Evolutionary conservation across 2,888 invertebrate genomes (phyloP).

Genomic region (Xylocampa areola): DNA sequence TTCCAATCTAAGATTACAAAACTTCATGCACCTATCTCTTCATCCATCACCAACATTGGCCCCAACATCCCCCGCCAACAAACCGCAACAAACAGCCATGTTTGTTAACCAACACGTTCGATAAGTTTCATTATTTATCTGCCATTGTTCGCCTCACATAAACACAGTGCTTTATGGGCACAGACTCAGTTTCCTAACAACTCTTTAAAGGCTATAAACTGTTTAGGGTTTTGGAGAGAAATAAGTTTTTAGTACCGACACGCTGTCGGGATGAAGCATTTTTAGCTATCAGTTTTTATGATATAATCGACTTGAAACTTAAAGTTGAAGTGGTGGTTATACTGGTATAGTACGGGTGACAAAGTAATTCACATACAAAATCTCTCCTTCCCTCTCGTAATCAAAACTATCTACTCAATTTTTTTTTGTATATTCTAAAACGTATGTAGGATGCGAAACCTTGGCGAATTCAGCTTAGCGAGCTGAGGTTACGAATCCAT

Average conservation of each 20-base stretch:
- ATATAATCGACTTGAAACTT: no score
- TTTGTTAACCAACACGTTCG: conserved; percentile 66
- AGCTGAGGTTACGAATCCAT: no score
- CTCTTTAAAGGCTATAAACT: conserved; percentile 76
- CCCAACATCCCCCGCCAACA: conserved; percentile 9
- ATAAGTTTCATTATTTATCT: conserved; percentile 86
- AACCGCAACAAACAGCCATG: conserved; percentile 55
- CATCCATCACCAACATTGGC: conserved; percentile 29
- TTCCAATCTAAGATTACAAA: conserved; percentile 8
- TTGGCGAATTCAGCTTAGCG: no score
- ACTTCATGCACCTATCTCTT: conserved; percentile 28
- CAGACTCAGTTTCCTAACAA: conserved; percentile 73
- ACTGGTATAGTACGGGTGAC: no score
- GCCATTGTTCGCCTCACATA: conserved; percentile 80
- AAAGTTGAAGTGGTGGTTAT: no score
- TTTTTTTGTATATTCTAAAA: no score
- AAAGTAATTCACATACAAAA: no score
- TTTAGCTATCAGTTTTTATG: conserved; percentile 3
- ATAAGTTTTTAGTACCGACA: conserved; percentile 71
- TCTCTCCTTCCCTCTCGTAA: no score
- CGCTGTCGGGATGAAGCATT: conserved; percentile 24
- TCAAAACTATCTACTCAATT: no score
- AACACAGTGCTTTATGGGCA: conserved; percentile 77
- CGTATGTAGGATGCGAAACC: no score
- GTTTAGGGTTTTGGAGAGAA: conserved; percentile 71